Base-by-base conservation (phyloP, 2,797 vertebrate genomes). In the Cryptoprocta ferox region DNA sequence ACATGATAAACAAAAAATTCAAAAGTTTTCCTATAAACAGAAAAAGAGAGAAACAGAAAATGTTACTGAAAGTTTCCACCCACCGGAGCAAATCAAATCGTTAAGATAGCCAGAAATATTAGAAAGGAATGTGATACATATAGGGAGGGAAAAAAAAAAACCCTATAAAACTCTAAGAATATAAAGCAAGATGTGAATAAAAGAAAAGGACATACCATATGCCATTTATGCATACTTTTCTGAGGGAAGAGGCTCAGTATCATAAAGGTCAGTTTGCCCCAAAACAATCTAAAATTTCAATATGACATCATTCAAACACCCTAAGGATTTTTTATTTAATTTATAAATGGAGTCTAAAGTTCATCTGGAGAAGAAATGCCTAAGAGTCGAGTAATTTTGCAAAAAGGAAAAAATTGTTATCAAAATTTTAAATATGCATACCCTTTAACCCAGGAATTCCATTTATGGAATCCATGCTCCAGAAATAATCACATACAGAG, bases 301-400 rank as follows among this genome's bases (percentile, higher is more conserved):
- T 65, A 84, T 50, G 92, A 93, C 3, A 14, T 89, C 35, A 97
- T 71, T 89, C 65, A 93, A 96, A 97, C 73, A 42, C 83, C 26
- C 32, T 42, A 59, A 18, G 16, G 8, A 26, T 97, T 96, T 96
- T 93, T 50, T 42, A 42, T 45, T 75, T 78, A 86, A 93, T 86
- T 94, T 83, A 39, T 21, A 93, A 59, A 12, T 68, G 90, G 71
- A 71, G 19, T 91, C 42, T 92, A 32, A 97, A 96, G 32, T 96
- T 89, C 42, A 83, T 68, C 14, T 94, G 70, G 24, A 80, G 73
- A 84, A 81, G 37, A 91, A 91, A 63, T 78, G 42, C 7, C 7
- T 61, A 86, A n/a, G 1, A 91, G n/a, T 81, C 19, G 84, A 95
- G 13, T 76, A 93, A 90, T 68, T 92, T 48, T 12, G 3, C 35